Evolutionary conservation across 2,113 vertebrate species (phyloP).

Genomic region (Stictonetta naevosa): DNA sequence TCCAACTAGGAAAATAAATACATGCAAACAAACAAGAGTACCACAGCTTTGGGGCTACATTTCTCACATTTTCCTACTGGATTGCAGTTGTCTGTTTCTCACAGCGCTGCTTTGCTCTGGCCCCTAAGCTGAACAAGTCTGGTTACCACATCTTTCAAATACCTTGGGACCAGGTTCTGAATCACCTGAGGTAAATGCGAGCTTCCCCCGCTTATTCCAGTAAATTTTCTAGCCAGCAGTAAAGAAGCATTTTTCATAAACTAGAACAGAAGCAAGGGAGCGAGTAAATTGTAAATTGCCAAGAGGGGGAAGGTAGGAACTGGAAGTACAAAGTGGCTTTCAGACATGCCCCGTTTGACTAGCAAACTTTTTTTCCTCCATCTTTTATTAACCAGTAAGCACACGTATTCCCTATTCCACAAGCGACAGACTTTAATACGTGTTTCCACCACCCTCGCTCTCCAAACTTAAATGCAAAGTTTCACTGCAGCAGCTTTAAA

Average conservation of each 20-base stretch:
- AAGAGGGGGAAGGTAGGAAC: neutral
- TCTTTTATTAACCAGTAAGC: neutral
- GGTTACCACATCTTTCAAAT: neutral
- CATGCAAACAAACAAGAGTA: neutral
- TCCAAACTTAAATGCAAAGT: neutral
- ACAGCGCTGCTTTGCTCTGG: neutral
- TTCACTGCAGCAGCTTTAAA: neutral
- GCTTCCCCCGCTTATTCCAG: neutral
- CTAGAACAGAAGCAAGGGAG: neutral
- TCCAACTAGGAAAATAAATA: neutral
- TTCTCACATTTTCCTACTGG: neutral
- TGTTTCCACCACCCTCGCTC: neutral
- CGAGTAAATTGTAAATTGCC: neutral
- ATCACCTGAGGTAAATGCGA: neutral
- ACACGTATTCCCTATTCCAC: neutral
- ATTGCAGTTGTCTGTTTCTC: neutral
- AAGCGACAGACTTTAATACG: neutral
- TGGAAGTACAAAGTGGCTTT: neutral
- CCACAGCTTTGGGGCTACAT: neutral
- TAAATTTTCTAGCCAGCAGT: neutral
- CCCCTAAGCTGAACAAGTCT: neutral
- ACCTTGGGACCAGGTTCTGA: neutral
- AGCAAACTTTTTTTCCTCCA: neutral
- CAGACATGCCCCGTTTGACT: neutral
- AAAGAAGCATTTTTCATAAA: neutral